Base-by-base conservation (phyloP, 1,140 invertebrate species). In the Kradibia gibbosae region DNA sequence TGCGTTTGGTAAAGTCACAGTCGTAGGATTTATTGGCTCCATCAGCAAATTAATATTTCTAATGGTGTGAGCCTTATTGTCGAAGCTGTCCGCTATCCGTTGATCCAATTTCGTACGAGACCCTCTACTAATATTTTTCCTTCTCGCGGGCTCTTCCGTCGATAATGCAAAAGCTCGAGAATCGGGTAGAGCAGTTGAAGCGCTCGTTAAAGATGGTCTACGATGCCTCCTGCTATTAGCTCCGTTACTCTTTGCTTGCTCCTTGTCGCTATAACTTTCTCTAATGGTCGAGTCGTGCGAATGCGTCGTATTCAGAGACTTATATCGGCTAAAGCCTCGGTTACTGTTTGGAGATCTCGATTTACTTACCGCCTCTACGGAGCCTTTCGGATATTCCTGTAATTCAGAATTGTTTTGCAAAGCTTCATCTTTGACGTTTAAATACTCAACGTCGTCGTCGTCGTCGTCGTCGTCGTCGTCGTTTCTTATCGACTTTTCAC, bases 321-420 rank as follows among this genome's bases (percentile, higher is more conserved):
- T 88, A 78, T 88, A 90, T 83, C 87, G 87, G 84, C 80, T 88
- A 57, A 83, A 82, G 60, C 89, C 90, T 82, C 90, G 85, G 78
- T 84, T 85, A 76, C 79, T 85, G 10, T 62, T 73, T 75, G 77
- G n/a, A 7, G 76, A 73, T 55, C 85, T 87, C 67, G 86, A 84
- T 73, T 85, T 84, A 83, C 81, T 86, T 55, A 73, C 62, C 82
- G 80, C 82, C 34, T 84, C 80, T n/a, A n/a, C n/a, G 60, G 48
- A 67, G n/a, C 79, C 48, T 82, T 78, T 82, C 34, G 74, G 53
- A 62, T 55, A 72, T 65, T 82, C 76, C 81, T 78, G 81, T 42
- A 78, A 82, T 55, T 78, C 70, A 55, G 76, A 78, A 82, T 74
- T 74, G 15, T 42, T 75, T 74, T 74, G 76, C 70, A 82, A 78